Evolutionary conservation across 2,113 vertebrate genomes (phyloP), one percentile per base, ranked within the genome.

Genomic region (Dendrocopos noguchii): DNA sequence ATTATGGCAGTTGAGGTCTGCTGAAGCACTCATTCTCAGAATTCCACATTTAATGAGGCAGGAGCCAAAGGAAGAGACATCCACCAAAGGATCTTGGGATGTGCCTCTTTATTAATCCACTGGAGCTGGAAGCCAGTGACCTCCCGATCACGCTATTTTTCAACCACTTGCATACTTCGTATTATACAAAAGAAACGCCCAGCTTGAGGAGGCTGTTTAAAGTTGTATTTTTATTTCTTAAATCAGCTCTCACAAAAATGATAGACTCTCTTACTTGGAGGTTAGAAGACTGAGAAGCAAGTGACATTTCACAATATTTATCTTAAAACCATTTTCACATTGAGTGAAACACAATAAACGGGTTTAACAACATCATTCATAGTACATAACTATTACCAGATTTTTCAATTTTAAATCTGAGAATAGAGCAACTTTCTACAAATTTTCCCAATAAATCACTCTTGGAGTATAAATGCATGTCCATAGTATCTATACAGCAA

Each of bases 221-320:
- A 39, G 12, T 24, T 50, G 5, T 27, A 28, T 18, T 52, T 52
- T 25, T 52, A 24, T 13, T 89, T 87, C 68, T 91, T 60, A 65
- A 93, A n/a, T 87, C n/a, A 83, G 70, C 44, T 74, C 7, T 70
- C 82, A 90, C 53, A 79, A 83, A 93, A 93, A 60, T 27, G 16
- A 90, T 44, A 24, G 63, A 57, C 39, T 65, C 46, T 68, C 27
- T 64, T 75, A 42, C 78, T 70, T 77, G 60, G 29, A 50, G 68
- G 31, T 83, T 59, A 57, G 50, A 96, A 94, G 50, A 39, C 27
- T 57, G 34, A 90, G 66, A 94, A 86, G 24, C 70, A 75, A 87
- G 36, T 82, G 78, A 87, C 65, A 90, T 75, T 71, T 44, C 22
- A 33, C 4, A 1, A 59, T 71, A 78, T 44, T 85, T 87, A 73